These are phyloP conservation scores for Synanthedon formicaeformis DNA, from an alignment of 2,888 invertebrate species.

Conservation along the genomic window DNA sequence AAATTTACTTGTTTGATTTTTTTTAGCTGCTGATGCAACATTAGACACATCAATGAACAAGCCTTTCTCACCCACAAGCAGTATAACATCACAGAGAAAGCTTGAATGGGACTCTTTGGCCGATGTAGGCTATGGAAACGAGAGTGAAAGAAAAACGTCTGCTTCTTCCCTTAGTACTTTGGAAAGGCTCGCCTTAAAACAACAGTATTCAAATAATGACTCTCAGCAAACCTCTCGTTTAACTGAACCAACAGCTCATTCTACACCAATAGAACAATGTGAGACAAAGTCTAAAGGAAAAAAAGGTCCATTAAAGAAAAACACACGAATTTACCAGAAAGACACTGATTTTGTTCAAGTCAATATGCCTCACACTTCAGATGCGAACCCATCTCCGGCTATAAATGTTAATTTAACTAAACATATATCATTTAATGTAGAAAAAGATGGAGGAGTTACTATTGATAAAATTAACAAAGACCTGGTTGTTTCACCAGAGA, in stretches of 20 bases:
- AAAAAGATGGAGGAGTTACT: slow-evolving; percentile 43
- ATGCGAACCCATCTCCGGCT: slow-evolving; percentile 27
- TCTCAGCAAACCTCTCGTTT: slow-evolving; percentile 31
- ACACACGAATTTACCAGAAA: slow-evolving; percentile 46
- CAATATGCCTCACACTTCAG: slow-evolving; percentile 36
- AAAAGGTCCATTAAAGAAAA: slow-evolving; percentile 37
- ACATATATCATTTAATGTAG: slow-evolving; percentile 60
- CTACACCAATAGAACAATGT: slow-evolving; percentile 56
- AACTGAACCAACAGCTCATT: slow-evolving; percentile 65
- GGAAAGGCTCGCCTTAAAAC: slow-evolving; percentile 72
- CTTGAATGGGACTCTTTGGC: slow-evolving; percentile 91
- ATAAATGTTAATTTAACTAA: slow-evolving; percentile 59
- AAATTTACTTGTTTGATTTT: slow-evolving; percentile 7
- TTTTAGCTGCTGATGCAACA: slow-evolving; percentile 49
- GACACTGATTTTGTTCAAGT: slow-evolving; percentile 50
- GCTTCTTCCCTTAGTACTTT: slow-evolving; percentile 69
- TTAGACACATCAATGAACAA: slow-evolving; percentile 51
- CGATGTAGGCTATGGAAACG: slow-evolving; percentile 83
- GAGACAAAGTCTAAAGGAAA: slow-evolving; percentile 26
- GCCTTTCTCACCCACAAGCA: slow-evolving; percentile 79
- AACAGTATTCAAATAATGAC: slow-evolving; percentile 57
- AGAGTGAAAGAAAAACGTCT: slow-evolving; percentile 62
- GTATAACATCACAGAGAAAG: slow-evolving; percentile 78
- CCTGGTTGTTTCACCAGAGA: slow-evolving; percentile 35
- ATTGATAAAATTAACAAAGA: slow-evolving; percentile 36